These are phyloP conservation scores for Trididemnum miniatum DNA, from an alignment of 23 tunicate species.

Conservation along the genomic window DNA sequence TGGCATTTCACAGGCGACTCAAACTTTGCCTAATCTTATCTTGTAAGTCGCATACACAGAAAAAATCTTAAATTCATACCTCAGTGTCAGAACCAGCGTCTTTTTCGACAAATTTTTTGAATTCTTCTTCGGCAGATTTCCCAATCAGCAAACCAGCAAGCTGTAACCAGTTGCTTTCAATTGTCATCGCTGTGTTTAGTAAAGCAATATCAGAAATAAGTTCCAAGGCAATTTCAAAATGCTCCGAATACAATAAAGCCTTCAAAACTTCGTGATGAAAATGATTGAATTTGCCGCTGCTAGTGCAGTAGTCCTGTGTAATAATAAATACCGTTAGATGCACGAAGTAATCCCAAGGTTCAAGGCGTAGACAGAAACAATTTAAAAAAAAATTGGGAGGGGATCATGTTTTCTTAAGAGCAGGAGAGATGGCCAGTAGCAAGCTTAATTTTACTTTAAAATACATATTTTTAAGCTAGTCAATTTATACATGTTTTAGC, in stretches of 20 bases:
- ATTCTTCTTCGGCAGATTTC: background rate
- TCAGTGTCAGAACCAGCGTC: background rate
- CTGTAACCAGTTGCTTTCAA: slow-evolving; percentile 28
- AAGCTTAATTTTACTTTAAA: too few species aligned
- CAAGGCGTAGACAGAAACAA: background rate
- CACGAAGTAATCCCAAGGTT: background rate
- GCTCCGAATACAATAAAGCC: slow-evolving; percentile 56
- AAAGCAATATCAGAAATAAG: slow-evolving; percentile 45
- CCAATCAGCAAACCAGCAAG: slow-evolving; percentile 23
- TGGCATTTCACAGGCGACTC: too few species aligned
- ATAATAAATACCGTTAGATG: background rate
- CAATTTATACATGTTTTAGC: too few species aligned
- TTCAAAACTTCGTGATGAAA: slow-evolving; percentile 40
- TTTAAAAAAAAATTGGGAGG: background rate
- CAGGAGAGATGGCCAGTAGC: too few species aligned
- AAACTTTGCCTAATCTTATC: too few species aligned
- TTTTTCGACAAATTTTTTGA: background rate
- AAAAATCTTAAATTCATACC: too few species aligned
- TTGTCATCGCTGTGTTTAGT: slow-evolving; percentile 31
- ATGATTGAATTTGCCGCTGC: slow-evolving; percentile 8
- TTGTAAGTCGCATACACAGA: too few species aligned
- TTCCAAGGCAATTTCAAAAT: slow-evolving; percentile 41
- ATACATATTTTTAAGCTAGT: too few species aligned
- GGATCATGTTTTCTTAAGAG: too few species aligned
- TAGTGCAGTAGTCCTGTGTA: slow-evolving; percentile 48